Base-by-base conservation (phyloP, 2,888 invertebrate species). In the Peribatodes rhomboidaria region DNA sequence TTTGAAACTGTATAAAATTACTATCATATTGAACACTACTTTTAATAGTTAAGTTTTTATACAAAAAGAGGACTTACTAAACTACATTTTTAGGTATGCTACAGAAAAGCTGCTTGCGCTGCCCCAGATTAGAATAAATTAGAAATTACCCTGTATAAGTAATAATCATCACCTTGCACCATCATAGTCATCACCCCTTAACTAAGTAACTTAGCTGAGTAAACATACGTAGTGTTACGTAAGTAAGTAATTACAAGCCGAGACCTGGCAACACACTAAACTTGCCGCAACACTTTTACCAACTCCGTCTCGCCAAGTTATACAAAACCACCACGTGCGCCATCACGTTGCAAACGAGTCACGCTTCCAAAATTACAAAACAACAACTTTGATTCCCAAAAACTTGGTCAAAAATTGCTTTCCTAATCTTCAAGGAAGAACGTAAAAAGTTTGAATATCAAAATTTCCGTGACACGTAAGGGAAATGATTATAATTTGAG, bases 381-480 rank as follows among this genome's bases (percentile, higher is more conserved):
- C 64, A 61, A 61, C 64, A 57, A 68, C 46, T 63, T 59, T 56
- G 52, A 65, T 66, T 49, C 37, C 52, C 20, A 35, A 42, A 70
- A 70, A 70, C 58, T 66, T 60, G 11, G 42, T 16, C 52, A 35
- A 62, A 69, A 71, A 69, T 69, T 68, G 57, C 68, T 67, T 69
- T 62, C 41, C 52, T 57, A 56, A 60, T 65, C 60, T 65, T 65
- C 44, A 33, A 14, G 50, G 55, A 20, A 58, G 41, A 47, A 62
- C 52, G 55, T 68, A 68, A 65, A 69, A 71, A 69, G 65, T 71
- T 68, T 47, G 58, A 44, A 66, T 66, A 65, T 67, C 54, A 58
- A 59, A 68, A 61, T 59, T 63, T 60, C 56, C 49, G 53, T 50
- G 62, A 63, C 63, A 65, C 60, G 60, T 65, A 59, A 47, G 13